Percentiles rank a stretch among this genome's conserved stretches.
These are phyloP conservation scores for Cyanistes caeruleus DNA, from an alignment of 2,113 vertebrate species.

Conservation along the genomic window DNA sequence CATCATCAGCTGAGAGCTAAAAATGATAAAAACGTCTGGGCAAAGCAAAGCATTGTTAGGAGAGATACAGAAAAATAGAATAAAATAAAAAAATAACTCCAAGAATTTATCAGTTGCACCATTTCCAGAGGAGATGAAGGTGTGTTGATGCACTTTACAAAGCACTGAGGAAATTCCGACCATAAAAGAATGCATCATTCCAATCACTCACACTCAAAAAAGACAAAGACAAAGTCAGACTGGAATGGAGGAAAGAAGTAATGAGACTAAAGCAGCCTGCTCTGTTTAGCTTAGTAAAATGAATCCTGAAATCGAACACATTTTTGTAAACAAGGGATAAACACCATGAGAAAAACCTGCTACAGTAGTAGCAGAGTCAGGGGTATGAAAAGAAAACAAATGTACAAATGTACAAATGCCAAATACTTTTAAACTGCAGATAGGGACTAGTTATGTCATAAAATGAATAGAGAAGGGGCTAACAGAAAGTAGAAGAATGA, in stretches of 20 bases:
- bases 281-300: background rate
- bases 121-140: background rate
- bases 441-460: background rate
- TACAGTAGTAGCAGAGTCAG: background rate
- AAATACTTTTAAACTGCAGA: background rate
- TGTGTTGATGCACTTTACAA: background rate
- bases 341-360: background rate
- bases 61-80: background rate
- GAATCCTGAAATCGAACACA: background rate
- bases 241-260: background rate
- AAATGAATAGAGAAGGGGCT: background rate
- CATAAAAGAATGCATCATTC: background rate
- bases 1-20: constrained; percentile 60
- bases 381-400: background rate
- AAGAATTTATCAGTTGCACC: background rate
- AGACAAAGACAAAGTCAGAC: background rate
- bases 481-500: background rate
- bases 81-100: background rate
- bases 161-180: background rate
- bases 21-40: constrained; percentile 12
- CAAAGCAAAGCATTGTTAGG: background rate
- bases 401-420: background rate
- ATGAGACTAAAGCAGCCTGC: background rate
- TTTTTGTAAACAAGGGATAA: background rate
- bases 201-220: background rate